Base-by-base conservation (phyloP, 2,888 invertebrate species). In the Subacronicta megacephala region DNA sequence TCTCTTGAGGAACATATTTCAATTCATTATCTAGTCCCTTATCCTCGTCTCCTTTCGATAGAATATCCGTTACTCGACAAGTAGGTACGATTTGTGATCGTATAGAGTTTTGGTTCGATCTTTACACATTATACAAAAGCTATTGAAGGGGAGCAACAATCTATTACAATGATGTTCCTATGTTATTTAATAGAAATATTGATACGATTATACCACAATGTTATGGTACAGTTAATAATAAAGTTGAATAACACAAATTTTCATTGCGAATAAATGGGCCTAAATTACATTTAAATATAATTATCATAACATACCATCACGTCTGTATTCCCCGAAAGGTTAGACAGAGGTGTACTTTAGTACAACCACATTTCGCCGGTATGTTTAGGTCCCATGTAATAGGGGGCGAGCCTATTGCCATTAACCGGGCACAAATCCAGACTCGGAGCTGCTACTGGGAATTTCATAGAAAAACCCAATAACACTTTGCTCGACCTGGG, bases 11-110 rank as follows among this genome's bases (percentile, higher is more conserved):
- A 45, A 71, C 45, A 43, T 29, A 50, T 50, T 50, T 55, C 42
- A 53, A 61, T 60, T 51, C 52, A 64, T 56, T 68, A 51, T 35
- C 26, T 17, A 56, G 10, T 16, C 33, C 18, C 43, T 26, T 50
- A 68, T 56, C 60, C 44, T 47, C 41, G 37, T 33, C 37, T 45
- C 23, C 42, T 42, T 55, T 46, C 7, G 16, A 57, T 35, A 31
- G 37, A n/a, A 47, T 63, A 58, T 49, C 29, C 17, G 13, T 42
- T 44, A 51, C 29, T 31, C 10, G 2, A 16, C 10, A 38, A 23
- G 41, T 38, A 51, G 17, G 45, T 38, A 51, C 18, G 45, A 51
- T 64, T 60, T 53, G 36, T 40, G 55, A 38, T 40, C 26, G 31
- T 31, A 13, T 45, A 43, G 35, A 18, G 35, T 16, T n/a, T 31